A percentile compares a stretch with the other conserved stretches of the same genome.
These are phyloP conservation scores for Listrodromus nycthemerus DNA, from an alignment of 2,888 invertebrate species.

Conservation along the genomic window DNA sequence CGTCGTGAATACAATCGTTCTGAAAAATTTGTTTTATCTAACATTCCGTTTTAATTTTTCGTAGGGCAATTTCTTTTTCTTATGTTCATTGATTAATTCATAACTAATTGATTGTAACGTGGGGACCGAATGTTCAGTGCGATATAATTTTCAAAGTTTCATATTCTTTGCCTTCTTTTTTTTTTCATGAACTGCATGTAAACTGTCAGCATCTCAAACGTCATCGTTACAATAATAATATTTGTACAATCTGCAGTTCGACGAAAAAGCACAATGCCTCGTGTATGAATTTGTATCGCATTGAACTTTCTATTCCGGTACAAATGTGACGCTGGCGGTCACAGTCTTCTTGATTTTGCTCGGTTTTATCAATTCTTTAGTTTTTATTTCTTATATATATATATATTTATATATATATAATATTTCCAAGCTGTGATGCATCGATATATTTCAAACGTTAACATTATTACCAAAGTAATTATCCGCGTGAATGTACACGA, in stretches of 20 bases:
- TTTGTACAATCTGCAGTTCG: slow-evolving; percentile 59
- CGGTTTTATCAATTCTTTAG: slow-evolving; percentile 47
- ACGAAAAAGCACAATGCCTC: slow-evolving; percentile 22
- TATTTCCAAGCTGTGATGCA: slow-evolving; percentile 54
- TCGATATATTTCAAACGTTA: slow-evolving; percentile 50
- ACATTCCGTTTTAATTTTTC: slow-evolving; percentile 47
- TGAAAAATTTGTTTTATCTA: slow-evolving; percentile 58
- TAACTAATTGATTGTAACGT: slow-evolving; percentile 59
- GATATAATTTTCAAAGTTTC: slow-evolving; percentile 30
- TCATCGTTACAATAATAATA: slow-evolving; percentile 46
- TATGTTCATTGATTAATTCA: slow-evolving; percentile 53
- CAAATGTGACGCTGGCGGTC: slow-evolving; percentile 50
- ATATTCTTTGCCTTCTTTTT: background rate
- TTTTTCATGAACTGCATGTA: slow-evolving; percentile 32
- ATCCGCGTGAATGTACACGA: slow-evolving; percentile 48
- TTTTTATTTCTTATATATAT: slow-evolving; percentile 35
- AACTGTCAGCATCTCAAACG: slow-evolving; percentile 37
- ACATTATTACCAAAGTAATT: slow-evolving; percentile 54
- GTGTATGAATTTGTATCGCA: slow-evolving; percentile 30
- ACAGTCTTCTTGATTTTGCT: slow-evolving; percentile 50
- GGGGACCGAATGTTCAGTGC: slow-evolving; percentile 47
- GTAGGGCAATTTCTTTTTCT: slow-evolving; percentile 10
- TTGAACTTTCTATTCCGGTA: slow-evolving; percentile 45
- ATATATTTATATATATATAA: slow-evolving; percentile 43
- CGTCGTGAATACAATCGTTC: slow-evolving; percentile 44